Percentiles rank a stretch among this genome's conserved stretches.
These are phyloP conservation scores for Poecilobothrus nobilitatus DNA, from an alignment of 2,888 invertebrate genomes.

Conservation along the genomic window DNA sequence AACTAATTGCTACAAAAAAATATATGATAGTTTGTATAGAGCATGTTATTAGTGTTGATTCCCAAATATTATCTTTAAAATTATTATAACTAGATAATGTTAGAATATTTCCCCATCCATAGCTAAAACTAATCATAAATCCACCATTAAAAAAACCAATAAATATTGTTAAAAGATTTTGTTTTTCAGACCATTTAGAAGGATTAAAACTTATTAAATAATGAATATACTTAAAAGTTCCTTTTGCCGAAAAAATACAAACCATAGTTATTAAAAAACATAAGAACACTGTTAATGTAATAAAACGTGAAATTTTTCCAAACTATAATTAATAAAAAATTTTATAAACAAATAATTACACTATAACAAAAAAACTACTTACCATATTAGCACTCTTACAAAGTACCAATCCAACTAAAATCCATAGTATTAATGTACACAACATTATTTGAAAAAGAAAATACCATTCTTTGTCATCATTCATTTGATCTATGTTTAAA, in stretches of 20 bases:
- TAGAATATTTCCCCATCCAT: conserved; percentile 74
- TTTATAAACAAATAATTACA: too few relatives aligned
- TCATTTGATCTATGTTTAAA: too few relatives aligned
- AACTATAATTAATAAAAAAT: conserved; percentile 26
- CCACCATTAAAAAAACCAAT: too few relatives aligned
- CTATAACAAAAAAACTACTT: conserved; percentile 20
- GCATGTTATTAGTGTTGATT: conserved; percentile 34
- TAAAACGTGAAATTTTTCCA: conserved; percentile 30
- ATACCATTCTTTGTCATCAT: too few relatives aligned
- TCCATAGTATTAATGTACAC: conserved; percentile 32
- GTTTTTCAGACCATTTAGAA: too few relatives aligned
- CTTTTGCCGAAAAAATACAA: conserved; percentile 20
- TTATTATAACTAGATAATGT: conserved; percentile 77
- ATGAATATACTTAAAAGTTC: too few relatives aligned
- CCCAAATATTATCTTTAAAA: conserved; percentile 61
- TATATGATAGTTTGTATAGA: conserved; percentile 32
- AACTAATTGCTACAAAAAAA: conserved; percentile 27
- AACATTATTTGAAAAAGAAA: conserved; percentile 28
- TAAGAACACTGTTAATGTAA: conserved; percentile 24
- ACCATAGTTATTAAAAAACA: conserved; percentile 20
- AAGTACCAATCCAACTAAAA: conserved; percentile 29
- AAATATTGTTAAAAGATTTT: too few relatives aligned
- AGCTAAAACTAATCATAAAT: conserved; percentile 50
- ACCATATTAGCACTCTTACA: conserved; percentile 34
- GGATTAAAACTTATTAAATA: too few relatives aligned